Evolutionary conservation across 2,113 vertebrate genomes (phyloP), one percentile per base, ranked within the genome.

Genomic region (Labeo rohita): DNA sequence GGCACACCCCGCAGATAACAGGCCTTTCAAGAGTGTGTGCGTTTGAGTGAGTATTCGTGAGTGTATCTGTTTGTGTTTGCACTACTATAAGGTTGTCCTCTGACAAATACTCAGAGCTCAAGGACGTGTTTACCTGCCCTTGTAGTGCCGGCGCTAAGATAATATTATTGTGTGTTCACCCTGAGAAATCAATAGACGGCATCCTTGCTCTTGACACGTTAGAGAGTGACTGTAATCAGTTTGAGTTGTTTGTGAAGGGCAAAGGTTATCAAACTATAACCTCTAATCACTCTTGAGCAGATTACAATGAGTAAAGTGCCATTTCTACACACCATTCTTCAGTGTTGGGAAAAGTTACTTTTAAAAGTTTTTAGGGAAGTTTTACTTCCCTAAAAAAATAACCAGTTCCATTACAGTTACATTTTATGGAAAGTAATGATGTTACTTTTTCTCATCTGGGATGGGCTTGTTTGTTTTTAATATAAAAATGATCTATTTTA

Each of bases 51-150:
- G 72, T 47, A 45, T 65, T 18, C 76, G n/a, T 34, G 73, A 23
- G 52, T 74, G 78, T 28, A 63, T 75, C 3, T 83, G 82, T 87
- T 83, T 63, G 76, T 74, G 70, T 77, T 74, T 76, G 84, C 84
- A 50, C 80, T 49, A 39, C 43, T 39, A 75, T 74, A 83, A 87
- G 84, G 80, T 63, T 45, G 16, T 70, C 75, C 52, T 61, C 59
- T 82, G 85, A 88, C 85, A 83, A 88, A 83, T 83, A 63, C 72
- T 82, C 13, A n/a, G 23, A 85, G 73, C 70, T 75, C 61, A 85
- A 88, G 89, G 87, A 79, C 34, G 23, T 87, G 78, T 88, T 88
- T 86, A 43, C 63, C 77, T 83, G 82, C 75, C 87, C 89, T 88
- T 85, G 77, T 79, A 74, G 63, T 36, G 65, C 12, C 11, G 12